Conservation (phyloP, 2,888 invertebrate genomes). For the Xestia xanthographa region DNA sequence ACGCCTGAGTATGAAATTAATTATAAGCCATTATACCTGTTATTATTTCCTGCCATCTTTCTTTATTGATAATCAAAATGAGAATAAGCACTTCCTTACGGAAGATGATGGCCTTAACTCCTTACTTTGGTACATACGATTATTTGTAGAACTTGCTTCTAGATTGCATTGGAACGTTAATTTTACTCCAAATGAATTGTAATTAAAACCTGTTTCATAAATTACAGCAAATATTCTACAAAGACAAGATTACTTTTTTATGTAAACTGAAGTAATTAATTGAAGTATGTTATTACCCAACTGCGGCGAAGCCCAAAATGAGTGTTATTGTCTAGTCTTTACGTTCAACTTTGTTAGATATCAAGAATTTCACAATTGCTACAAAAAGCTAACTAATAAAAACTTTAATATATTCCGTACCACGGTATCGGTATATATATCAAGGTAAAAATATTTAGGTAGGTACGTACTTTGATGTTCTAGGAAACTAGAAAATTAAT, state of each 20-base stretch:
- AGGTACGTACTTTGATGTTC: background rate
- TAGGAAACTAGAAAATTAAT: background rate
- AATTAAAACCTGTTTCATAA: background rate
- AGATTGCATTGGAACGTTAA: background rate
- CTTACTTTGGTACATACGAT: background rate
- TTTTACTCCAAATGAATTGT: background rate
- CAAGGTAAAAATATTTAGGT: background rate
- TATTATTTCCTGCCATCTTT: slow-evolving; percentile 20
- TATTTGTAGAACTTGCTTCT: background rate
- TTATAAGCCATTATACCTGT: background rate
- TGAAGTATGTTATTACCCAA: background rate
- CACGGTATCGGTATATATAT: background rate
- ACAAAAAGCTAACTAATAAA: background rate
- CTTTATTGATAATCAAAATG: background rate
- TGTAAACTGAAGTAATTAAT: background rate
- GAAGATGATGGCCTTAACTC: background rate
- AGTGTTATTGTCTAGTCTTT: background rate
- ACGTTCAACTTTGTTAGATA: background rate
- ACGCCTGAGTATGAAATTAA: background rate
- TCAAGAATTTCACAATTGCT: background rate
- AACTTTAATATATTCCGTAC: background rate
- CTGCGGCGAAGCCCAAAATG: too few species aligned
- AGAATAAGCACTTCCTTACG: slow-evolving; percentile 33
- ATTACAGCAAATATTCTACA: background rate
- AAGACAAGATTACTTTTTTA: background rate